Percentiles rank a stretch among this genome's conserved stretches.
These are phyloP conservation scores for Sclerurus mexicanus DNA, from an alignment of 2,113 vertebrate genomes.

Conservation along the genomic window DNA sequence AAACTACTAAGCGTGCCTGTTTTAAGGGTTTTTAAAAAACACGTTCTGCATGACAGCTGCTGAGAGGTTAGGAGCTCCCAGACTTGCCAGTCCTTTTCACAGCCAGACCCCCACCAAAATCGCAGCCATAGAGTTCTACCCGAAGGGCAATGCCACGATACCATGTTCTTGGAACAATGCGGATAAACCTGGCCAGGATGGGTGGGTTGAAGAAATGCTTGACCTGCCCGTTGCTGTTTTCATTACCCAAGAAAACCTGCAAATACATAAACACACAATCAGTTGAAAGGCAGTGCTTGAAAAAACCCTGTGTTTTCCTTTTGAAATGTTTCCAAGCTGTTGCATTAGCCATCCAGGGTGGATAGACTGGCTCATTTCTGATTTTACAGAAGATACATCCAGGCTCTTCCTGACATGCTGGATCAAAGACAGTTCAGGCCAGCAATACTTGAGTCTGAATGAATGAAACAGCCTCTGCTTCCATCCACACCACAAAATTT, in stretches of 20 bases:
- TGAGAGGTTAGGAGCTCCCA: neutral
- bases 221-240: slow-evolving; percentile 71
- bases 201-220: slow-evolving; percentile 91
- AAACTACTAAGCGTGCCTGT: neutral
- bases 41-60: neutral
- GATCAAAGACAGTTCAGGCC: neutral
- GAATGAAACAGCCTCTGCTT: neutral
- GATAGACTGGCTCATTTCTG: neutral
- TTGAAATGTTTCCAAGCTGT: neutral
- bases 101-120: slow-evolving; percentile 63
- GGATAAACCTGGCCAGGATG: slow-evolving; percentile 88
- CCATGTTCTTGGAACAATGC: slow-evolving; percentile 87
- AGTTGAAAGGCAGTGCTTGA: neutral
- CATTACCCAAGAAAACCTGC: slow-evolving; percentile 88
- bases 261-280: slow-evolving; percentile 38
- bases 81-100: neutral
- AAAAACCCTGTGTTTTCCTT: neutral
- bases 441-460: neutral
- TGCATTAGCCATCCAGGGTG: neutral
- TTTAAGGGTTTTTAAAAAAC: neutral
- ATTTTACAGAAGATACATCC: neutral
- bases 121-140: slow-evolving; percentile 92
- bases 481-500: neutral
- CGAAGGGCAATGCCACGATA: slow-evolving; percentile 84
- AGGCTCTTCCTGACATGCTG: neutral